Conservation (phyloP, 2,113 vertebrate genomes). For the Pygoscelis antarcticus region DNA sequence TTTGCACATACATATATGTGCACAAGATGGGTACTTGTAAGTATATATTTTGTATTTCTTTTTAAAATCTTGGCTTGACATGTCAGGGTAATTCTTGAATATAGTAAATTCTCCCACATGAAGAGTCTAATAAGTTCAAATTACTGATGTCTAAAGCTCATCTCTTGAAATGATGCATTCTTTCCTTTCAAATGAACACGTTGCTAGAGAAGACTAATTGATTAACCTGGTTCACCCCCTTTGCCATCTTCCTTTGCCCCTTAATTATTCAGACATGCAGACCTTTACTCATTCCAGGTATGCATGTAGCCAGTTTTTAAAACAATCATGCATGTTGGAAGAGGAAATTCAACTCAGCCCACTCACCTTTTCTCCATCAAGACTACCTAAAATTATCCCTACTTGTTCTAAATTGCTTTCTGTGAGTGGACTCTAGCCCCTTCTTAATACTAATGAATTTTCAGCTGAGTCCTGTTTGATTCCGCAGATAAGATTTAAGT, state of each 20-base stretch:
- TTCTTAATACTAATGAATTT: neutral
- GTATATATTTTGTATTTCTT: neutral
- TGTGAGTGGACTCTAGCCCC: neutral
- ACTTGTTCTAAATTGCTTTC: neutral
- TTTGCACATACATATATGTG: neutral
- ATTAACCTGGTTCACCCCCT: neutral
- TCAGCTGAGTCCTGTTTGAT: neutral
- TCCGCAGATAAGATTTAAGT: neutral
- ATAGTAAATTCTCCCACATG: neutral
- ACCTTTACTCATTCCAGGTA: neutral
- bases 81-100: neutral
- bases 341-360: neutral
- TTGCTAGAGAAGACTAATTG: neutral
- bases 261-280: neutral
- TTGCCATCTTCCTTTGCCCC: neutral
- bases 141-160: neutral
- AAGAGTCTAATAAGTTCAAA: neutral
- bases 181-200: neutral
- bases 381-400: neutral
- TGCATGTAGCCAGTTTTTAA: neutral
- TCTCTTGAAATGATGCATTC: neutral
- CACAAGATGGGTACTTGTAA: neutral
- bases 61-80: neutral
- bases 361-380: neutral
- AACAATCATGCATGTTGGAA: neutral